Evolutionary conservation across 2,888 invertebrate genomes (phyloP), one percentile per base, ranked within the genome.

Genomic region (Drosophila yooni): DNA sequence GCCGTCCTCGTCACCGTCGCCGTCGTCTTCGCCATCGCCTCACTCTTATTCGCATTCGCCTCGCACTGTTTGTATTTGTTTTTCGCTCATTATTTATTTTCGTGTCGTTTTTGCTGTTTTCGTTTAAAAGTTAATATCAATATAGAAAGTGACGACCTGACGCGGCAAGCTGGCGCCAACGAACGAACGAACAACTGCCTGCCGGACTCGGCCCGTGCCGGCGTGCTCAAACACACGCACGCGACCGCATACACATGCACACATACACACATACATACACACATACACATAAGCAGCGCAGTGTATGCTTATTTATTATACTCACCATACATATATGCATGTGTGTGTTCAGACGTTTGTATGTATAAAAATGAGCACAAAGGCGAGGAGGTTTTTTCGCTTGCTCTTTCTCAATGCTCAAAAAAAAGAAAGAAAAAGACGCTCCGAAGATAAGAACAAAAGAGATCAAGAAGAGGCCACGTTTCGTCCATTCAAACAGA

Each of bases 141-240:
- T 91, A 88, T 89, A 91, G 91, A 91, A 91, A 91, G 91, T 91
- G 91, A 91, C 91, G 91, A 89, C 83, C 90, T 89, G 91, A 90
- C 91, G 91, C 91, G 91, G 85, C 91, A 90, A 78, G 77, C 90
- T 91, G 91, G 91, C 91, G 91, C 91, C 91, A 90, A 90, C 82
- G 77, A 83, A 79, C 82, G 77, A 83, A 79, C 87, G 88, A 87
- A 82, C 81, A 86, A 81, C 80, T 83, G 78, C 80, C 74, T 74
- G 82, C 76, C 66, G 74, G 51, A n/a, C 60, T 71, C 67, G 80
- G 74, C 78, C 75, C 74, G 76, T 74, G 81, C 76, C 82, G 89
- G 78, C 80, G 84, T 84, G 84, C 83, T 82, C 85, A 82, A 81
- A 74, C 81, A 82, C 83, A 87, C 89, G 83, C 87, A 88, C 89